Percentiles rank a stretch among this genome's conserved stretches.
These are phyloP conservation scores for Gymnodraco acuticeps DNA, from an alignment of 2,797 vertebrate genomes.

Conservation along the genomic window DNA sequence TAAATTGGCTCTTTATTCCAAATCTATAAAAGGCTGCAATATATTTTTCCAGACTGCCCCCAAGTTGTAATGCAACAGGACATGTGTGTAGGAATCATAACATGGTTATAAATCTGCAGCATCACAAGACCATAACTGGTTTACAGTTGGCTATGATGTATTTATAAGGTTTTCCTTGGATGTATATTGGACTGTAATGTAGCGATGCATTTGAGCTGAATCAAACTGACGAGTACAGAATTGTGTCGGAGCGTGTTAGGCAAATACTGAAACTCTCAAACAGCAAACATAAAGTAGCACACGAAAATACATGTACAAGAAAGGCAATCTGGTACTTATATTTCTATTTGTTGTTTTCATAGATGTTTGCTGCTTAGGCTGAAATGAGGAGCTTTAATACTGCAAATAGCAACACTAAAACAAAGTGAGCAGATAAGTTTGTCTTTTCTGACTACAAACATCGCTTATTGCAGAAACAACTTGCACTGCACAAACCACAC, in stretches of 20 bases:
- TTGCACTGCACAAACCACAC: neutral
- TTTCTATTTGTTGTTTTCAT: neutral
- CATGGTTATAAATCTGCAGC: neutral
- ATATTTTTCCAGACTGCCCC: neutral
- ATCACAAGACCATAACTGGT: neutral
- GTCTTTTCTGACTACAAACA: constrained; percentile 20
- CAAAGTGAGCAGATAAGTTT: constrained; percentile 16
- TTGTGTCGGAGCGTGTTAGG: neutral
- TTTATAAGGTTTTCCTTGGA: neutral
- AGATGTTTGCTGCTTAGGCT: neutral
- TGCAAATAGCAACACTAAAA: constrained; percentile 25
- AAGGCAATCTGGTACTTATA: neutral
- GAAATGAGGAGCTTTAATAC: constrained; percentile 4
- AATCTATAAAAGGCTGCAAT: neutral
- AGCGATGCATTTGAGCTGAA: neutral
- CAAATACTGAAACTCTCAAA: neutral
- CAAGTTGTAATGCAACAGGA: neutral
- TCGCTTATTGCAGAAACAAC: neutral
- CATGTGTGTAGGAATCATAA: neutral
- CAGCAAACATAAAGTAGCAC: neutral
- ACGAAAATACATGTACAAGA: neutral
- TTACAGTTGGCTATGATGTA: neutral
- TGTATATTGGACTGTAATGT: neutral
- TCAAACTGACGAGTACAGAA: neutral
- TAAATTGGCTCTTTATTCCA: neutral